A percentile compares a stretch with the other conserved stretches of the same genome.
These are phyloP conservation scores for Temnothorax unifasciatus DNA, from an alignment of 2,888 invertebrate genomes.

Conservation along the genomic window DNA sequence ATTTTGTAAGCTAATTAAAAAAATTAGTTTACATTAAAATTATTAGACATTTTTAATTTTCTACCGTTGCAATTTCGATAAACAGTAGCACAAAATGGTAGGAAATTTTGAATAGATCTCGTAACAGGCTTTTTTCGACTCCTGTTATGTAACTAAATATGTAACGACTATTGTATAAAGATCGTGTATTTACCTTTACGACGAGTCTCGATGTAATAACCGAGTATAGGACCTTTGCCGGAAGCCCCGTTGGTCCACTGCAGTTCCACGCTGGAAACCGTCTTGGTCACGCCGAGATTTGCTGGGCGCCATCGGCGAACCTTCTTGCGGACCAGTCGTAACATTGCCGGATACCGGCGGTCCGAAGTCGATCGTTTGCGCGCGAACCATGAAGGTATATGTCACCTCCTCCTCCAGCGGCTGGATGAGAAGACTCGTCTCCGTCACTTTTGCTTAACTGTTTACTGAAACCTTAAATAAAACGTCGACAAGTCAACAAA, in stretches of 20 bases:
- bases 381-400: constrained; percentile 97
- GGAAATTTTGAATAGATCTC: neutral
- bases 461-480: constrained; percentile 93
- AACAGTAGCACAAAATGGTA: neutral
- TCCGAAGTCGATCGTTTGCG: constrained; percentile 96
- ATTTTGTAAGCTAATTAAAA: neutral
- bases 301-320: constrained; percentile 93
- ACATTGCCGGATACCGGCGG: constrained; percentile 92
- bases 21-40: neutral
- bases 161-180: neutral
- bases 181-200: constrained; percentile 89
- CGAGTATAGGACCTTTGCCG: constrained; percentile 94
- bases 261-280: constrained; percentile 94
- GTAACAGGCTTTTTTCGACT: neutral
- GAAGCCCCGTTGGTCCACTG: constrained; percentile 96
- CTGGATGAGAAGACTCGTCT: constrained; percentile 92
- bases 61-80: neutral
- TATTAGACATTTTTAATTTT: constrained; percentile 3
- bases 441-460: constrained; percentile 96
- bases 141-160: neutral
- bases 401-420: constrained; percentile 97
- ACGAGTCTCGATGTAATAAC: constrained; percentile 96
- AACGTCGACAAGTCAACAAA: constrained; percentile 12
- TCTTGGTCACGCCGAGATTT: constrained; percentile 91
- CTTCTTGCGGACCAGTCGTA: constrained; percentile 97